Evolutionary conservation across 2,888 invertebrate genomes (phyloP).

Genomic region (Halictus quadricinctus): DNA sequence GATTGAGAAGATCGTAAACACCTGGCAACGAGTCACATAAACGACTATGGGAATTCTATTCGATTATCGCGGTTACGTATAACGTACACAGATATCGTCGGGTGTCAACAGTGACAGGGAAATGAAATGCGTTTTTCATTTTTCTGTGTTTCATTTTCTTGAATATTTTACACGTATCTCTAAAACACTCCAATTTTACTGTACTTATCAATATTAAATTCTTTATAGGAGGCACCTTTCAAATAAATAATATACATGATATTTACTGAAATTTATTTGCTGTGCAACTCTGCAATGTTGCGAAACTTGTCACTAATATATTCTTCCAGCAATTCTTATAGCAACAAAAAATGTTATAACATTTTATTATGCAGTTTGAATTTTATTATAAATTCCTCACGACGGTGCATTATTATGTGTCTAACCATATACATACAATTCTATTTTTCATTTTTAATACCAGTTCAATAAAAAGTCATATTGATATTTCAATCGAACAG

Average conservation of each 20-base stretch:
- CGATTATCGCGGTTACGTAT: neutral
- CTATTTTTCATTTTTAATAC: neutral
- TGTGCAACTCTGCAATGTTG: neutral
- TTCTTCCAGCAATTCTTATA: too few relatives aligned
- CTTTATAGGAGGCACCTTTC: neutral
- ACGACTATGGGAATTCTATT: neutral
- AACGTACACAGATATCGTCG: neutral
- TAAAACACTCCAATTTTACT: neutral
- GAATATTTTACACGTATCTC: neutral
- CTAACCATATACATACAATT: neutral
- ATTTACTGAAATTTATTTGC: neutral
- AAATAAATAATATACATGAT: neutral
- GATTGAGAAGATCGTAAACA: neutral
- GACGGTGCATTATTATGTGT: neutral
- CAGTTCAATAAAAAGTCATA: neutral
- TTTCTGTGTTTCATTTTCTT: neutral
- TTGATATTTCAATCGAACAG: neutral
- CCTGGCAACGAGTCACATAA: neutral
- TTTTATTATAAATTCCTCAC: too few relatives aligned
- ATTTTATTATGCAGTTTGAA: too few relatives aligned
- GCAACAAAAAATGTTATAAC: too few relatives aligned
- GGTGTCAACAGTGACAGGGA: neutral
- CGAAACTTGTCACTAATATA: neutral
- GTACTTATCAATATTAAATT: neutral
- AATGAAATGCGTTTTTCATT: neutral